Base-by-base conservation (phyloP, 1,140 invertebrate species). In the Nebria ingens region DNA sequence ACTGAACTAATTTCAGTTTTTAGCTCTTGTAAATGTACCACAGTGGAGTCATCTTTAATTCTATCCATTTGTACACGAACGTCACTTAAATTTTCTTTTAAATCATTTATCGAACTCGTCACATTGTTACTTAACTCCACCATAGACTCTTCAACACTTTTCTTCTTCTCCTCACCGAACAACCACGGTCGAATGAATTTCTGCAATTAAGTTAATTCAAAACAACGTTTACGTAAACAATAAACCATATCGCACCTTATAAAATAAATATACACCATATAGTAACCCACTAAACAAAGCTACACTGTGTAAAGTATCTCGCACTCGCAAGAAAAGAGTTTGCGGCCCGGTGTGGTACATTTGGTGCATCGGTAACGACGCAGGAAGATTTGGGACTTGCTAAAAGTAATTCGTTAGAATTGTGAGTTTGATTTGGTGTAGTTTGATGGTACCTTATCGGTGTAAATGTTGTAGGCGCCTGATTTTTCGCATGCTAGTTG, bases 1-100 rank as follows among this genome's bases (percentile, higher is more conserved):
- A 89, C 79, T 60, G 84, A 85, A 58, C 84, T 76, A 57, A 89
- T 75, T 67, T 89, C 86, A 49, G 81, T 76, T 65, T 87, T 86
- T 56, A 89, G 74, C 56, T 81, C 80, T 62, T 80, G 80, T 23
- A 89, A 72, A 60, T 86, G 77, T 17, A 80, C 76, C 17, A 77
- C 68, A 51, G 80, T 69, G 13, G 70, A 62, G 21, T 73, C 69
- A 45, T 79, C 66, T 54, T 69, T 72, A 23, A 82, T 62, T 56
- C 73, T 75, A 58, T 82, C 76, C 19, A 82, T 67, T 59, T 80
- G 79, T 13, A 71, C 68, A 58, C 77, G 76, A 21, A 83, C 76
- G 55, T 79, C 76, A 2, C 67, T 68, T 53, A 85, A 70, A 53
- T 78, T 78, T 13, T 73, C 72, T 61, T 78, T 81, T 19, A 84